phyloP scores from a whole-genome alignment of 1,140 invertebrate species.

The Philotrypesis tridentata region DNA sequence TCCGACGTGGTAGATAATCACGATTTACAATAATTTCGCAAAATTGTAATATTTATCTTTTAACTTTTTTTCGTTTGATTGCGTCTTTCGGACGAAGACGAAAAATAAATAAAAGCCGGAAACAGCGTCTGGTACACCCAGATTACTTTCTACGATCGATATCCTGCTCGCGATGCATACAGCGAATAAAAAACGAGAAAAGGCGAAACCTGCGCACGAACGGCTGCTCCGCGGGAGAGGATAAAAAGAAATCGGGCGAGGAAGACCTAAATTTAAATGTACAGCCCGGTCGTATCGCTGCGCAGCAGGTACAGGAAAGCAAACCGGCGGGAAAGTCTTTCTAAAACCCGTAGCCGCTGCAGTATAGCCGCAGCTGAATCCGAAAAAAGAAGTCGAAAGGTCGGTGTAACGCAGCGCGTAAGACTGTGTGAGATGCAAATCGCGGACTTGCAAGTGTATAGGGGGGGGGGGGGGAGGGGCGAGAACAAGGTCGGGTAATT shows the following conservation, averaged over 20 bases:
- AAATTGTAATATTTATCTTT: too few relatives aligned
- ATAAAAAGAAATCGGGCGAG: background rate
- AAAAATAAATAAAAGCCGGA: too few relatives aligned
- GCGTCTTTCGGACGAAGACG: too few relatives aligned
- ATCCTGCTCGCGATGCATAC: too few relatives aligned
- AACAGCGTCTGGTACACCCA: background rate
- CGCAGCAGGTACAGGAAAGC: background rate
- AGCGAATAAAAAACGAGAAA: background rate
- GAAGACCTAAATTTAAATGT: background rate
- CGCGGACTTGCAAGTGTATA: too few relatives aligned
- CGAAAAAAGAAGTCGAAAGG: too few relatives aligned
- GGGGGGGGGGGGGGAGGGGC: too few relatives aligned
- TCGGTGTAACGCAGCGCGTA: background rate
- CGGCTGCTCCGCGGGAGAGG: too few relatives aligned
- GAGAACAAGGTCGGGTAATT: background rate
- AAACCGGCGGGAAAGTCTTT: background rate
- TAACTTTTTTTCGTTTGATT: too few relatives aligned
- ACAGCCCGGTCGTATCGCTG: background rate
- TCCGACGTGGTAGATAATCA: too few relatives aligned
- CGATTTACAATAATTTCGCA: too few relatives aligned
- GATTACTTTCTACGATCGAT: background rate
- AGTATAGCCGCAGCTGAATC: background rate
- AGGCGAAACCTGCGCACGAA: background rate
- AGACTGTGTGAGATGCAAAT: slow-evolving; percentile 21
- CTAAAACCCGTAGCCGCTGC: too few relatives aligned